Conservation (phyloP, 2,113 vertebrate species). For the Rhabdomys dilectus region DNA sequence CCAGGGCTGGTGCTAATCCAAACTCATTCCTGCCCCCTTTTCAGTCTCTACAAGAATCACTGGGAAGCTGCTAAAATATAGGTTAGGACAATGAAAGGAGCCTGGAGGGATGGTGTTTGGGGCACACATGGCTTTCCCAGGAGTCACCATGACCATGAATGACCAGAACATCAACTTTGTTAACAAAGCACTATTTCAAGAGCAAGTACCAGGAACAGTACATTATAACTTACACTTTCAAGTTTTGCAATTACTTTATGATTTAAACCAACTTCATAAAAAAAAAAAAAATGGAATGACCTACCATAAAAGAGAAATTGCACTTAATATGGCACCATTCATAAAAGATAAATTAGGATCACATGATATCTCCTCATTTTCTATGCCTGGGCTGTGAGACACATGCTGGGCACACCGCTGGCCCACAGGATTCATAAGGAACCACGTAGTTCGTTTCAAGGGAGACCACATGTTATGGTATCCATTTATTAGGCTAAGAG, state of each 20-base stretch:
- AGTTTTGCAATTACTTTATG: background rate
- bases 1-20: background rate
- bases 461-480: background rate
- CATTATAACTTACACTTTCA: background rate
- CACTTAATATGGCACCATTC: background rate
- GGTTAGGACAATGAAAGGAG: background rate
- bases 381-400: slow-evolving; percentile 51
- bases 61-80: background rate
- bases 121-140: background rate
- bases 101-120: background rate
- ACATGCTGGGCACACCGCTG: background rate
- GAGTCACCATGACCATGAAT: background rate
- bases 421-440: background rate
- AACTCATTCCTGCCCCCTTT: background rate
- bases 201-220: background rate
- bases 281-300: background rate
- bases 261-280: slow-evolving; percentile 28
- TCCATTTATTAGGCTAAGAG: slow-evolving; percentile 30
- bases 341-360: slow-evolving; percentile 44
- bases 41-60: background rate
- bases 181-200: background rate
- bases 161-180: background rate
- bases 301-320: background rate
- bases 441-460: background rate
- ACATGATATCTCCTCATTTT: slow-evolving; percentile 50